phyloP scores from a whole-genome alignment of 2,113 vertebrate species.

The Caretta caretta region DNA sequence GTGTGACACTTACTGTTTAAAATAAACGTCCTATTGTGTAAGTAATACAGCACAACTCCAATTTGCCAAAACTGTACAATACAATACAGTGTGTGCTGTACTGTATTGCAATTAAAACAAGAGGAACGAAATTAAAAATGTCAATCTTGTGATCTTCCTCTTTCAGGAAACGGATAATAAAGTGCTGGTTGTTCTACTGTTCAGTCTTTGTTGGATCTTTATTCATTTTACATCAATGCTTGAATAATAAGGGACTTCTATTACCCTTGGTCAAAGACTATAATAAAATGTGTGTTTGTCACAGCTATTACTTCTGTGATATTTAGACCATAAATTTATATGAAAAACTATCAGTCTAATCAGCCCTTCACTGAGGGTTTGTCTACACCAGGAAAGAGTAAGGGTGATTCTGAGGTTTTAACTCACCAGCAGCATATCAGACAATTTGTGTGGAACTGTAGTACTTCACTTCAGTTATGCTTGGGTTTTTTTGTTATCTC shows the following conservation, averaged over 20 bases:
- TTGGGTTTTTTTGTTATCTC: not conserved
- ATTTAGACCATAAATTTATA: too few relatives aligned
- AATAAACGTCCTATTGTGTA: not conserved
- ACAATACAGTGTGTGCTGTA: not conserved
- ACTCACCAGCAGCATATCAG: too few relatives aligned
- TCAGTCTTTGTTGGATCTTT: rapidly evolving
- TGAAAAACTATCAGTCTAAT: not conserved
- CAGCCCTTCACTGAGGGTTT: rapidly evolving
- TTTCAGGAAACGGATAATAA: not conserved
- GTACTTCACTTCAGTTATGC: not conserved
- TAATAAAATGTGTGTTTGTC: not conserved
- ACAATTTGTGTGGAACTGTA: not conserved
- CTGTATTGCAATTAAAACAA: not conserved
- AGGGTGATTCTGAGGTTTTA: not conserved
- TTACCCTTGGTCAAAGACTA: not conserved
- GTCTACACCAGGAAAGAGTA: rapidly evolving
- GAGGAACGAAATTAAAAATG: not conserved
- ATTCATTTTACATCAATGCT: not conserved
- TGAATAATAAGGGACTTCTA: not conserved
- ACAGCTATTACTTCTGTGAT: too few relatives aligned
- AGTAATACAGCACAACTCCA: not conserved
- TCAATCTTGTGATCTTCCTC: rapidly evolving
- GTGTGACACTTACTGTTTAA: too few relatives aligned
- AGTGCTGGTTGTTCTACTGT: not conserved
- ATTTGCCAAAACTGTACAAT: not conserved